phyloP scores from a whole-genome alignment of 2,888 invertebrate species.

The Carcina quercana region DNA sequence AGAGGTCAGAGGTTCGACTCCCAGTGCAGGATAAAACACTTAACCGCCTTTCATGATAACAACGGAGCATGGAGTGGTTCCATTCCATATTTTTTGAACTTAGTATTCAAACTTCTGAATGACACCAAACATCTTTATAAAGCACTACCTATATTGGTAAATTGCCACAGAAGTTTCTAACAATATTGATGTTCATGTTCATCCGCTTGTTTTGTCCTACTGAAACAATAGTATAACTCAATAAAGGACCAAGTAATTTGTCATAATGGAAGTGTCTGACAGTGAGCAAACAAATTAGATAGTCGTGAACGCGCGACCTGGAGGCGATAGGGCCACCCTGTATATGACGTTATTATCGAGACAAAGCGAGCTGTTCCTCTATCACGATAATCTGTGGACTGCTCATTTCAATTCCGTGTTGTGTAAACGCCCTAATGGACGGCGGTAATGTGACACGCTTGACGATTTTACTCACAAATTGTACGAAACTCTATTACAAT shows the following conservation, averaged over 20 bases:
- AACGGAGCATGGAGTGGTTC: no score
- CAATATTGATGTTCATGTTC: no score
- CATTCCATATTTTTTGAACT: no score
- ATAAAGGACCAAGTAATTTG: constrained; percentile 18
- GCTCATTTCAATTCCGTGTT: constrained; percentile 72
- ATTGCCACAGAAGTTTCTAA: no score
- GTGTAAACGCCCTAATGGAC: constrained; percentile 73
- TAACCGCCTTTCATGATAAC: no score
- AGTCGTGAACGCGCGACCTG: no score
- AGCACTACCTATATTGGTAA: no score
- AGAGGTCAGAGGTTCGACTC: no score
- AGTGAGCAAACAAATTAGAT: constrained; percentile 22
- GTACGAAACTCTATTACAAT: constrained; percentile 73
- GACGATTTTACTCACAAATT: constrained; percentile 75
- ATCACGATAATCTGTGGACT: constrained; percentile 72
- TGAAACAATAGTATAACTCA: background rate
- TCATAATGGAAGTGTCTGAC: constrained; percentile 24
- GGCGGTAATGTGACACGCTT: constrained; percentile 73
- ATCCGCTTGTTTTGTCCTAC: no score
- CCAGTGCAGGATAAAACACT: no score
- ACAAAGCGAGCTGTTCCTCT: constrained; percentile 68
- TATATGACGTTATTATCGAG: constrained; percentile 63
- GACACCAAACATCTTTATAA: no score
- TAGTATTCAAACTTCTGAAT: no score
- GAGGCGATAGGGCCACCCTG: constrained; percentile 31